Evolutionary conservation across 2,797 vertebrate species (phyloP).

Genomic region (Semaprochilodus insignis): DNA sequence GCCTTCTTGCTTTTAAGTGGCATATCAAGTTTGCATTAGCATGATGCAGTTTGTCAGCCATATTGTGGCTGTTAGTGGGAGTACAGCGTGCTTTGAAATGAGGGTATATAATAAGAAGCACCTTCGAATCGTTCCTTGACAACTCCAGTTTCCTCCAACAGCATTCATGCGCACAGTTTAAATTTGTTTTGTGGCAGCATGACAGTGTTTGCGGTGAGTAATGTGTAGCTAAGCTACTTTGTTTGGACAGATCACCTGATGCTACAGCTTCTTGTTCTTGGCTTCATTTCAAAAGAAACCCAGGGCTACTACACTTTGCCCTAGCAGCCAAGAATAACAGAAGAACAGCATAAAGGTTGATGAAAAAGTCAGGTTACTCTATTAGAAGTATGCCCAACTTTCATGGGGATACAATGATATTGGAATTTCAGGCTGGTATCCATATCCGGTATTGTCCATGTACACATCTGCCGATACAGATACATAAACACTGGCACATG

Average conservation of each 20-base stretch:
- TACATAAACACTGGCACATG: too few species aligned
- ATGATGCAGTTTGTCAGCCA: constrained; percentile 1
- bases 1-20: not conserved
- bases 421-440: too few species aligned
- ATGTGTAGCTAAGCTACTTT: not conserved
- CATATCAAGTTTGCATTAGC: not conserved
- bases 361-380: not conserved
- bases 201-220: not conserved
- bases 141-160: not conserved
- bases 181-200: not conserved
- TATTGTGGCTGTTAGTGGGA: too few species aligned
- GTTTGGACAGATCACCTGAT: not conserved
- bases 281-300: constrained; percentile 4
- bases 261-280: not conserved
- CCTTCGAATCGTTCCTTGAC: not conserved
- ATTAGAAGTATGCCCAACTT: not conserved
- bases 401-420: too few species aligned
- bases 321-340: too few species aligned
- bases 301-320: too few species aligned
- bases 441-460: too few species aligned
- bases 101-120: not conserved
- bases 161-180: not conserved
- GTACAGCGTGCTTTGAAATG: not conserved
- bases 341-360: not conserved
- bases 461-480: too few species aligned